These are phyloP conservation scores for Lypha dubia DNA, from an alignment of 2,888 invertebrate species.

Conservation along the genomic window DNA sequence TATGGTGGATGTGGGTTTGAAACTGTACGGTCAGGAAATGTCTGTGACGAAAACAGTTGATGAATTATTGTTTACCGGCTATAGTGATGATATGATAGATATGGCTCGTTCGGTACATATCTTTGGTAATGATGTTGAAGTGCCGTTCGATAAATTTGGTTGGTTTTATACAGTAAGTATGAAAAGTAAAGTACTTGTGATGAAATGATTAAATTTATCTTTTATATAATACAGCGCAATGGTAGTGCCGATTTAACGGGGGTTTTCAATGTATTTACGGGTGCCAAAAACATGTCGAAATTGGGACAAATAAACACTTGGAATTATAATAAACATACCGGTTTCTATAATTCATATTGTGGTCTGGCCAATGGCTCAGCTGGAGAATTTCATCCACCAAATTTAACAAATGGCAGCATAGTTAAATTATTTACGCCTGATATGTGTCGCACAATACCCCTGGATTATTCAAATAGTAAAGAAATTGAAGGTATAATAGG, in stretches of 20 bases:
- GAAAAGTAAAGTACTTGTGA: not conserved
- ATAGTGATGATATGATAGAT: slow-evolving; percentile 89
- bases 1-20: slow-evolving; percentile 86
- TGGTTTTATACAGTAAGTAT: slow-evolving; percentile 89
- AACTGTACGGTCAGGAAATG: slow-evolving; percentile 85
- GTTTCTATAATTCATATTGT: slow-evolving; percentile 85
- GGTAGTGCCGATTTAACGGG: slow-evolving; percentile 90
- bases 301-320: slow-evolving; percentile 89
- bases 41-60: slow-evolving; percentile 87
- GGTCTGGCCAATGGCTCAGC: slow-evolving; percentile 88
- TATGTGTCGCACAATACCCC: slow-evolving; percentile 88
- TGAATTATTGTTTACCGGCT: slow-evolving; percentile 91
- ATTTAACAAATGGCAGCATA: slow-evolving; percentile 85
- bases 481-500: slow-evolving; percentile 86
- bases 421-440: slow-evolving; percentile 89
- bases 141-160: slow-evolving; percentile 91
- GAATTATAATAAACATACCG: slow-evolving; percentile 87
- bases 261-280: slow-evolving; percentile 90
- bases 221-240: slow-evolving; percentile 87
- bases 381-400: slow-evolving; percentile 91
- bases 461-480: slow-evolving; percentile 86
- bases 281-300: slow-evolving; percentile 85
- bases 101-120: slow-evolving; percentile 86
- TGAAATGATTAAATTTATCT: not conserved
- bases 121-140: slow-evolving; percentile 85